Conservation (phyloP, 2,888 invertebrate species). For the Yponomeuta malinellus region DNA sequence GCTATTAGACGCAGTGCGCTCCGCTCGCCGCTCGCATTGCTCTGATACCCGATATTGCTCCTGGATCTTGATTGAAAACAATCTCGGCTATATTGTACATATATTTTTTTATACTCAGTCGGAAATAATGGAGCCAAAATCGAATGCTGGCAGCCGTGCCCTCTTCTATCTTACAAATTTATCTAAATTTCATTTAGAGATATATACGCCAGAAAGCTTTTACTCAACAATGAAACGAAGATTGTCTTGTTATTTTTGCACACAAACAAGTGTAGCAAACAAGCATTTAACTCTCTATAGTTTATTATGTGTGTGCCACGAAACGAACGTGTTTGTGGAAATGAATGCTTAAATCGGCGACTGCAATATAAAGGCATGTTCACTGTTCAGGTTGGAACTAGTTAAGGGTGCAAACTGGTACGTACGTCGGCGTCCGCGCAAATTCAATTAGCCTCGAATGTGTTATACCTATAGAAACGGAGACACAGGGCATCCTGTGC, state of each 20-base stretch:
- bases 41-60: conserved; percentile 13
- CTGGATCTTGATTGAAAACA: conserved; percentile 59
- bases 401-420: conserved; percentile 70
- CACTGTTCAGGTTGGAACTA: conserved; percentile 64
- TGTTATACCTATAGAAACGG: conserved; percentile 29
- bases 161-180: not conserved
- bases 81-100: conserved; percentile 28
- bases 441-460: conserved; percentile 69
- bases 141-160: not conserved
- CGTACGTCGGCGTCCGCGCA: conserved; percentile 62
- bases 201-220: not conserved
- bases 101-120: not conserved
- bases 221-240: too few species aligned
- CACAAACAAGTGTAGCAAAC: conserved; percentile 7
- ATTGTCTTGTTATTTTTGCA: not conserved
- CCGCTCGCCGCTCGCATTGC: conserved; percentile 1
- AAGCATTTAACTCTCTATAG: not conserved
- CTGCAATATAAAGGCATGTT: conserved; percentile 56
- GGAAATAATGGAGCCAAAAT: not conserved
- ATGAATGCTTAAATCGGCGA: conserved; percentile 18
- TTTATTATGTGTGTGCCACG: conserved; percentile 35
- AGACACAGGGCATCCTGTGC: conserved; percentile 22
- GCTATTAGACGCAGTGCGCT: conserved; percentile 41
- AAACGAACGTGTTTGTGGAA: conserved; percentile 14
- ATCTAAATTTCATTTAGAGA: not conserved